Conservation (phyloP, 1,140 invertebrate genomes). For the Halictus rubicundus region DNA sequence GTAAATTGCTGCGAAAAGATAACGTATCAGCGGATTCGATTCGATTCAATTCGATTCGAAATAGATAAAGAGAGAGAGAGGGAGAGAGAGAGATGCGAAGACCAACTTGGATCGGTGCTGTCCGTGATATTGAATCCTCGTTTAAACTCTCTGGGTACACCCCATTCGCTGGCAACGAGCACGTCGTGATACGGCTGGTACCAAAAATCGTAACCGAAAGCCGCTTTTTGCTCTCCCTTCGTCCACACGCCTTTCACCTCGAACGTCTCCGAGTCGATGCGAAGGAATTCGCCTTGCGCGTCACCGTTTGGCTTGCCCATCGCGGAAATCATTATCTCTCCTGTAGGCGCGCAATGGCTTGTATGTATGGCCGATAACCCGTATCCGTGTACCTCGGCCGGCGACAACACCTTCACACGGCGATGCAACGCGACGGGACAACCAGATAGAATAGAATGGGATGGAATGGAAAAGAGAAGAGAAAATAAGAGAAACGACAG, state of each 20-base stretch:
- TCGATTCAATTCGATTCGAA: neutral
- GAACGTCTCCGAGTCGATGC: conserved; percentile 92
- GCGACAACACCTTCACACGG: conserved; percentile 83
- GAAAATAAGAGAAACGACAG: too few relatives aligned
- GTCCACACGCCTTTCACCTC: conserved; percentile 88
- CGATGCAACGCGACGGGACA: neutral
- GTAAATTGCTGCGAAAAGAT: conserved; percentile 83
- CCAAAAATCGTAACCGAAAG: conserved; percentile 95
- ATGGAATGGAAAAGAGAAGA: too few relatives aligned
- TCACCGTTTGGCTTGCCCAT: conserved; percentile 91
- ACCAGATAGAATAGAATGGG: neutral
- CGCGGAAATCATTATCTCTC: conserved; percentile 96
- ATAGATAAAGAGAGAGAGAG: neutral
- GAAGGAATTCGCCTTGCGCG: conserved; percentile 92
- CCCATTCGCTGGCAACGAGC: conserved; percentile 96
- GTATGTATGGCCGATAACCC: conserved; percentile 94
- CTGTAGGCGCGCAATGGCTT: conserved; percentile 93
- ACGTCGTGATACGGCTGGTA: conserved; percentile 97
- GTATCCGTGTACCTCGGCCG: conserved; percentile 86
- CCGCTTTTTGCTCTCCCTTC: conserved; percentile 82
- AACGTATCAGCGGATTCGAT: too few relatives aligned
- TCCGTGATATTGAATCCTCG: conserved; percentile 71
- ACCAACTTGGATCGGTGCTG: conserved; percentile 65
- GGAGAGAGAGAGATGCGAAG: neutral
- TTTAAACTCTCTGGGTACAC: conserved; percentile 91